These are phyloP conservation scores for Nycticryphes semicollaris DNA, from an alignment of 2,113 vertebrate genomes.

Conservation along the genomic window DNA sequence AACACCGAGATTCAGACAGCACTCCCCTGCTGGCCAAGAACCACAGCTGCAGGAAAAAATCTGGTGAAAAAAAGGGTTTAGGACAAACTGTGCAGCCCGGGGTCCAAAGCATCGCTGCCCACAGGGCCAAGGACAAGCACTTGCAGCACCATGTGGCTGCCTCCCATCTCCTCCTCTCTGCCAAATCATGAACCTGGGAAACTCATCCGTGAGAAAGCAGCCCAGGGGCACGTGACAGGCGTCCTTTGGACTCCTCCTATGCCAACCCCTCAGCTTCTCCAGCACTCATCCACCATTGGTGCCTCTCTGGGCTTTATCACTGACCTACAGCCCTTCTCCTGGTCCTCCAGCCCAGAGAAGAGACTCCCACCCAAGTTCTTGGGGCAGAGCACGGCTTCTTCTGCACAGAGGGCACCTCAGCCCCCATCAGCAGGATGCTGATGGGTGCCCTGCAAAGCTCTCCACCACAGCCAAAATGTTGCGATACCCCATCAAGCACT, in stretches of 20 bases:
- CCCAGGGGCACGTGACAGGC: fast-evolving
- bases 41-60: not conserved
- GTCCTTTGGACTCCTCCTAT: not conserved
- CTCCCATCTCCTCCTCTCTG: not conserved
- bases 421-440: not conserved
- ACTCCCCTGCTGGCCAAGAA: not conserved
- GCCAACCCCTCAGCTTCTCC: fast-evolving
- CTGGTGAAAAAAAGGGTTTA: not conserved
- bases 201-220: not conserved
- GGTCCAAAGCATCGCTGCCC: fast-evolving
- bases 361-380: not conserved
- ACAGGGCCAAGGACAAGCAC: not conserved
- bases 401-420: not conserved
- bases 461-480: not conserved
- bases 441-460: fast-evolving
- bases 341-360: not conserved
- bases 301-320: not conserved
- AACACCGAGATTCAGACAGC: not conserved
- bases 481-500: not conserved
- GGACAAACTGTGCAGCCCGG: fast-evolving
- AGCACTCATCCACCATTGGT: fast-evolving
- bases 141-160: fast-evolving
- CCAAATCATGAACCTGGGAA: not conserved
- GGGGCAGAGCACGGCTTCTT: not conserved
- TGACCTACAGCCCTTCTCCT: not conserved